Base-by-base conservation (phyloP, 1,140 invertebrate genomes). In the Ctenoplectra terminalis region DNA sequence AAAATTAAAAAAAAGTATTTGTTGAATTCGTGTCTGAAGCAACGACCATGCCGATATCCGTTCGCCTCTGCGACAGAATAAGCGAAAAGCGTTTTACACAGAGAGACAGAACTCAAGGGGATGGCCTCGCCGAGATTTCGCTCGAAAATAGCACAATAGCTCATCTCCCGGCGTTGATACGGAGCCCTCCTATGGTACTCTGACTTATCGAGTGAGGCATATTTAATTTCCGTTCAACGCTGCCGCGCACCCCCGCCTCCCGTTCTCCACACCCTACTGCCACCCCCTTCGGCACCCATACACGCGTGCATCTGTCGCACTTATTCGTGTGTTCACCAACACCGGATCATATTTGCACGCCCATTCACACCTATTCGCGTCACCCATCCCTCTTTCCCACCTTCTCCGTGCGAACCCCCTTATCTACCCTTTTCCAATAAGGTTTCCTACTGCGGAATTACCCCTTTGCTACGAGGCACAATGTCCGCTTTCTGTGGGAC, bases 401-500 rank as follows among this genome's bases (percentile, higher is more conserved):
- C 31, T 13, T 46, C 13, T 72, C 66, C n/a, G 64, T 17, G n/a
- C n/a, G n/a, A n/a, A 40, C 20, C 52, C 29, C 77, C 92, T 93
- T 93, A 93, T 93, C 93, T 94, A 92, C 92, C 92, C 90, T 93
- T 94, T 93, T 93, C 92, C 93, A 93, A 94, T 93, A 92, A 92
- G 91, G 91, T 84, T 92, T 92, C 91, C 90, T 90, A 91, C 90
- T 90, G 56, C 89, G 81, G 91, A 93, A 93, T 92, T 93, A 92
- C 90, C 92, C 91, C 91, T 92, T 92, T 83, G 76, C 87, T 48
- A n/a, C 61, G 54, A 69, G 85, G 50, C 83, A 89, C 90, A 90
- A 91, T 92, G 90, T 91, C 91, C 89, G 83, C 89, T 90, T 91
- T 90, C 90, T 90, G 89, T 87, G 88, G 88, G 77, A 78, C 87